Conservation (phyloP, 2,797 vertebrate genomes). For the Anabacerthia variegaticeps region DNA sequence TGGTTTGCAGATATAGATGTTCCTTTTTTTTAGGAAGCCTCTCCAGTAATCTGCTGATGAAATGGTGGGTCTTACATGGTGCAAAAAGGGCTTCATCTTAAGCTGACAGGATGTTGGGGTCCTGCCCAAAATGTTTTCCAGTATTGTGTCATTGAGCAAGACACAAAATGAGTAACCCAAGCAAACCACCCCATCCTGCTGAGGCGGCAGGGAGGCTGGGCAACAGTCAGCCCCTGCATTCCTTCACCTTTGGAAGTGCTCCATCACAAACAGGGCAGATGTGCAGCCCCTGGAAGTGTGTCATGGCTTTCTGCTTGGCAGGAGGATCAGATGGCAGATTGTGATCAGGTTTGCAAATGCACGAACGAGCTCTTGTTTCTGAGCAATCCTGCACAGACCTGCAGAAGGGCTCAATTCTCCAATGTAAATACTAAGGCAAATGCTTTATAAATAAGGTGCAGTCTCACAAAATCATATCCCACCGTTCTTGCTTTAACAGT, state of each 20-base stretch:
- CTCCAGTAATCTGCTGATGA: not conserved
- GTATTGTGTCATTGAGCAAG: not conserved
- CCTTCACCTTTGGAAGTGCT: conserved; percentile 16
- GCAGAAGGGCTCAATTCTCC: not conserved
- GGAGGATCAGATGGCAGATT: not conserved
- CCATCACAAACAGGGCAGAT: conserved; percentile 19
- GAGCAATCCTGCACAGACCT: conserved; percentile 10
- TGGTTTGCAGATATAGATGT: not conserved
- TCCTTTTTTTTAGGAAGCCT: not conserved
- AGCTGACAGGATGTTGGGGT: not conserved
- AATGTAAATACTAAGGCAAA: not conserved
- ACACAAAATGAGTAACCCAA: not conserved
- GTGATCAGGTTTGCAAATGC: not conserved
- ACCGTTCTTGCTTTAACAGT: not conserved
- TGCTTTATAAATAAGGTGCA: not conserved
- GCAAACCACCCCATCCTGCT: not conserved
- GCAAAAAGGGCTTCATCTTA: not conserved
- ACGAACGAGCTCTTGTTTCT: not conserved
- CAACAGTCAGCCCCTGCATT: not conserved
- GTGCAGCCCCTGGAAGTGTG: not conserved
- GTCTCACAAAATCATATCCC: not conserved
- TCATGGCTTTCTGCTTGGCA: not conserved
- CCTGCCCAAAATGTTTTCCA: not conserved
- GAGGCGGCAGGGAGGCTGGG: too few species aligned
- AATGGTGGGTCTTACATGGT: not conserved